phyloP scores from a whole-genome alignment of 2,888 invertebrate genomes.

The Trissolcus brochymenae region DNA sequence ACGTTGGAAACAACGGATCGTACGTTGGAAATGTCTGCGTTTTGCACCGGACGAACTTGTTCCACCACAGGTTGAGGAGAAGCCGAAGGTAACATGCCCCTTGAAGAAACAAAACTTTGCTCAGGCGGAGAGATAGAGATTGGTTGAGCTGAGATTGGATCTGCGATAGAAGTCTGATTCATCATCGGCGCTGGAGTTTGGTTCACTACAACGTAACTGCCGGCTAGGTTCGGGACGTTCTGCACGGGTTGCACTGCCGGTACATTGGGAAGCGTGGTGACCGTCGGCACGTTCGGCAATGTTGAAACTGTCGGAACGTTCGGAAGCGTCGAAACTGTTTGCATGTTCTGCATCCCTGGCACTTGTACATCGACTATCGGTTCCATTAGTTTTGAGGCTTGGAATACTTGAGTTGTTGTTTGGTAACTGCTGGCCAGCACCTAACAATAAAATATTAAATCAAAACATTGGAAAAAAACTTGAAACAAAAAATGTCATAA shows the following conservation, averaged over 20 bases:
- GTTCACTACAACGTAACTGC: slow-evolving; percentile 71
- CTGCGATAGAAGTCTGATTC: slow-evolving; percentile 60
- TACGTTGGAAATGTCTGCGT: slow-evolving; percentile 54
- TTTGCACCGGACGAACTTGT: slow-evolving; percentile 59
- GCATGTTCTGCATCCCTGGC: slow-evolving; percentile 65
- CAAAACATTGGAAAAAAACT: neutral
- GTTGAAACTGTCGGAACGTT: slow-evolving; percentile 60
- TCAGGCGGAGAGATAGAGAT: slow-evolving; percentile 61
- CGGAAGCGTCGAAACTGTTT: slow-evolving; percentile 68
- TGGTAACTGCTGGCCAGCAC: slow-evolving; percentile 90
- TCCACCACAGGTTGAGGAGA: slow-evolving; percentile 60
- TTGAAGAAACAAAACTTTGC: slow-evolving; percentile 60
- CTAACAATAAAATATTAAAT: slow-evolving; percentile 5
- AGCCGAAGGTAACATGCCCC: slow-evolving; percentile 61
- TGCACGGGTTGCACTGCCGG: slow-evolving; percentile 65
- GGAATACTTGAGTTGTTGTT: slow-evolving; percentile 89
- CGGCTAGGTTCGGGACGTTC: slow-evolving; percentile 63
- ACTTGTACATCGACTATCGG: slow-evolving; percentile 86
- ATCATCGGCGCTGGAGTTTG: slow-evolving; percentile 47
- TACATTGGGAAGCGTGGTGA: slow-evolving; percentile 62
- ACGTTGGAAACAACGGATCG: slow-evolving; percentile 52
- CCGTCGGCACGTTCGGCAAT: slow-evolving; percentile 83
- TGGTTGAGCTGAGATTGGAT: slow-evolving; percentile 60
- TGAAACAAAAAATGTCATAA: neutral
- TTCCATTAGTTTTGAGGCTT: slow-evolving; percentile 87